Evolutionary conservation across 2,888 invertebrate species (phyloP).

Genomic region (Drosophila birchii): DNA sequence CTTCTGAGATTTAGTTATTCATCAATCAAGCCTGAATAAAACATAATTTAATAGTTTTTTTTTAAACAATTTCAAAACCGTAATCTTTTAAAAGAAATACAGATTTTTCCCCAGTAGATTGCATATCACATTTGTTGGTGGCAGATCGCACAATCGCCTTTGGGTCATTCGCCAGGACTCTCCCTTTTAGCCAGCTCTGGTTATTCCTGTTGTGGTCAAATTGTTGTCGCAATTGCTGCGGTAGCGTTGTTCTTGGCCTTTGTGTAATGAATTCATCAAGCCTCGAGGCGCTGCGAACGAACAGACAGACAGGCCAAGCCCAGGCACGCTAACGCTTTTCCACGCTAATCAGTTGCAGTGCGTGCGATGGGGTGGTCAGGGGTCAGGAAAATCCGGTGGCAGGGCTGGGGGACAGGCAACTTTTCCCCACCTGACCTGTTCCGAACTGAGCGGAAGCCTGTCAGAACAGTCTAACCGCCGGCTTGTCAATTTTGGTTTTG

Average conservation of each 20-base stretch:
- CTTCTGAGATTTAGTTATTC: neutral
- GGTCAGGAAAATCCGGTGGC: neutral
- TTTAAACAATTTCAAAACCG: too few relatives aligned
- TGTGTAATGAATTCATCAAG: slow-evolving; percentile 65
- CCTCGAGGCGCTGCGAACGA: slow-evolving; percentile 50
- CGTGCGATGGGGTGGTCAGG: slow-evolving; percentile 7
- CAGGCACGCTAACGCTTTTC: slow-evolving; percentile 57
- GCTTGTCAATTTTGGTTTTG: slow-evolving; percentile 55
- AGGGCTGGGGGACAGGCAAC: neutral
- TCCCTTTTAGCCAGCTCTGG: slow-evolving; percentile 10
- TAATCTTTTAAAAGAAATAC: neutral
- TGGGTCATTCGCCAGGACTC: slow-evolving; percentile 42
- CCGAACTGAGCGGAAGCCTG: slow-evolving; percentile 18
- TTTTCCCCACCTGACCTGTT: slow-evolving; percentile 13
- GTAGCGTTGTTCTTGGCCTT: slow-evolving; percentile 16
- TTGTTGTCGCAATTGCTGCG: slow-evolving; percentile 2
- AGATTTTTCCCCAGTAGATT: too few relatives aligned
- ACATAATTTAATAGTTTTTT: too few relatives aligned
- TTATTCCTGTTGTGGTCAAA: slow-evolving; percentile 10
- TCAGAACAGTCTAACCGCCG: slow-evolving; percentile 59
- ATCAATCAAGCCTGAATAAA: neutral
- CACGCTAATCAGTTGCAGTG: slow-evolving; percentile 65
- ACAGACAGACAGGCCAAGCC: slow-evolving; percentile 6
- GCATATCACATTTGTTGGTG: slow-evolving; percentile 31
- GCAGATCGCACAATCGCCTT: slow-evolving; percentile 7